These are phyloP conservation scores for Parapristionchus giblindavisi DNA, from an alignment of 2,888 invertebrate species.

Conservation along the genomic window DNA sequence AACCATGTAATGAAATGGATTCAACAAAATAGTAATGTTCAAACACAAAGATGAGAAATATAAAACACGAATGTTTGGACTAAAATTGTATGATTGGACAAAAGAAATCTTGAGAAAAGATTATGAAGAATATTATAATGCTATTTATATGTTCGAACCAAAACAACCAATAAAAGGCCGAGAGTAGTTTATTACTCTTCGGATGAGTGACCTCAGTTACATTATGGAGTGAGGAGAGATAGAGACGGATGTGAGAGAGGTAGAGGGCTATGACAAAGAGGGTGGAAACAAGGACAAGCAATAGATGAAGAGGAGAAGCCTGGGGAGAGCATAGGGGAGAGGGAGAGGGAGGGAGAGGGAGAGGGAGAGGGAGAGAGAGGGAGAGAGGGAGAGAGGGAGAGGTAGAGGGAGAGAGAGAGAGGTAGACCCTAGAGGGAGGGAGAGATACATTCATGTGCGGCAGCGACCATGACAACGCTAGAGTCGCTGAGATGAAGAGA, in stretches of 20 bases:
- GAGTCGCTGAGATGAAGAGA: too few relatives aligned
- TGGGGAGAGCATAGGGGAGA: not conserved
- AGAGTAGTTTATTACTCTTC: not conserved
- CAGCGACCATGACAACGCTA: too few relatives aligned
- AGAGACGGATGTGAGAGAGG: not conserved
- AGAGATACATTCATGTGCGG: too few relatives aligned
- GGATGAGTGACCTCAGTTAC: not conserved
- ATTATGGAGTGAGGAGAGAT: not conserved
- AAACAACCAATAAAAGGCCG: not conserved
- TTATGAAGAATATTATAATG: not conserved
- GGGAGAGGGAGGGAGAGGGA: not conserved
- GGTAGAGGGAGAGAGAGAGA: not conserved
- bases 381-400: not conserved
- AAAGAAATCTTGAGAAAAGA: constrained; percentile 28
- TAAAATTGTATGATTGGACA: not conserved
- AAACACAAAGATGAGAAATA: too few relatives aligned
- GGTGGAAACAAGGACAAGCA: not conserved
- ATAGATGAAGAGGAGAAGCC: not conserved
- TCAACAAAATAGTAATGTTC: too few relatives aligned
- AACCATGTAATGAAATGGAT: too few relatives aligned
- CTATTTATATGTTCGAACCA: constrained; percentile 4
- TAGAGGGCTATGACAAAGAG: not conserved
- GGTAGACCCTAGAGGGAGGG: not conserved
- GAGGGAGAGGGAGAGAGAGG: not conserved
- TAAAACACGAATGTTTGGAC: not conserved